phyloP scores from a whole-genome alignment of 2,888 invertebrate species.

The Rhyacophila evoluta region DNA sequence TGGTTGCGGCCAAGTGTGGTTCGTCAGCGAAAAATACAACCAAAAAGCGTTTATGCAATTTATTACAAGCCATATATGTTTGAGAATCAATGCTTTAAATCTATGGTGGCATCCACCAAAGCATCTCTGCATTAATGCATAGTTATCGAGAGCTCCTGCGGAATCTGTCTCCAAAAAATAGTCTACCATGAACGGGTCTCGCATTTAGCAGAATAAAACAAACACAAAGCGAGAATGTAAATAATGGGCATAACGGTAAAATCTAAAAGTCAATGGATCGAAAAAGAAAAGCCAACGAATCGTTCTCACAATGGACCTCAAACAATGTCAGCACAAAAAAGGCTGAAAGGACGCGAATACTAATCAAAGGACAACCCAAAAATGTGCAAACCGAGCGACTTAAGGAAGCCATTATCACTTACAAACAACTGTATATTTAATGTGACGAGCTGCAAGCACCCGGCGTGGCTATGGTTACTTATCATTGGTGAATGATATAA shows the following conservation, averaged over 20 bases:
- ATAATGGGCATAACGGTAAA: constrained; percentile 7
- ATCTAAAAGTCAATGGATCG: constrained; percentile 10
- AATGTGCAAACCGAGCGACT: background rate
- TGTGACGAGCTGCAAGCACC: too few species aligned
- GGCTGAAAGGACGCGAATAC: background rate
- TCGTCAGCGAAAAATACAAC: too few species aligned
- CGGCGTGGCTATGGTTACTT: too few species aligned
- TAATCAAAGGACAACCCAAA: background rate
- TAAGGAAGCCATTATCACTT: too few species aligned
- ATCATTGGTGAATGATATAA: too few species aligned
- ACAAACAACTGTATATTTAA: too few species aligned
- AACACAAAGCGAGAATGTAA: background rate
- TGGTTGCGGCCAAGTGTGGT: too few species aligned
- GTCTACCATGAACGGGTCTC: background rate
- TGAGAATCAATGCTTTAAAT: too few species aligned
- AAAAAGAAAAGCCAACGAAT: background rate
- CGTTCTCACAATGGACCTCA: background rate
- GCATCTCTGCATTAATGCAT: background rate
- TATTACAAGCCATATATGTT: too few species aligned
- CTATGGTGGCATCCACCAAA: too few species aligned
- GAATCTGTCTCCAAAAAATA: constrained; percentile 8
- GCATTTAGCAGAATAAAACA: background rate
- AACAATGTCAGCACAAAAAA: background rate
- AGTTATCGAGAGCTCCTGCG: background rate
- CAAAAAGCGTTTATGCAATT: too few species aligned